These are phyloP conservation scores for Acleris sparsana DNA, from an alignment of 2,888 invertebrate species.

Conservation along the genomic window DNA sequence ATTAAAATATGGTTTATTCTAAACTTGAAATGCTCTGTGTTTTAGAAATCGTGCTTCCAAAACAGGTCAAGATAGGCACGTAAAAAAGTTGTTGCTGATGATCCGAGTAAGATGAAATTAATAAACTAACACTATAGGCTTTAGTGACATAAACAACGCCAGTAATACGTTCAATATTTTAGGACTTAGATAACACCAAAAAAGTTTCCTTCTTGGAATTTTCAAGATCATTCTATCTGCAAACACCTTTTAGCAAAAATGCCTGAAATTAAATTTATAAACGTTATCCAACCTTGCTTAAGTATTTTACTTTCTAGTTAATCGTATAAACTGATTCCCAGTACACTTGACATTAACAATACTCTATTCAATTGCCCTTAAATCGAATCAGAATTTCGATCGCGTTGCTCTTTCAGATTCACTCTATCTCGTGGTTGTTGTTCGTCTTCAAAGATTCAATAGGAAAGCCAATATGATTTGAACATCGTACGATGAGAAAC, in stretches of 20 bases:
- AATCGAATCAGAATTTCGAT: slow-evolving; percentile 21
- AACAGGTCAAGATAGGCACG: no score
- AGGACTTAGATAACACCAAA: no score
- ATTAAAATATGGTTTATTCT: no score
- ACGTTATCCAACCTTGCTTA: background rate
- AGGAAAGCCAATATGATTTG: slow-evolving; percentile 56
- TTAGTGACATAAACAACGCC: no score
- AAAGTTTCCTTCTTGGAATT: no score
- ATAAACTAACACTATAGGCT: no score
- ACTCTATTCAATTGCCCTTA: slow-evolving; percentile 13
- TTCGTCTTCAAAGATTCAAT: slow-evolving; percentile 53
- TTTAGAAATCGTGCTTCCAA: no score
- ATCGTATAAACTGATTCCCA: slow-evolving; percentile 17
- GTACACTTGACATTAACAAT: slow-evolving; percentile 14
- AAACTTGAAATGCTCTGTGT: no score
- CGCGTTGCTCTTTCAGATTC: slow-evolving; percentile 25
- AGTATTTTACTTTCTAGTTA: slow-evolving; percentile 1
- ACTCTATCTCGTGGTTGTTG: slow-evolving; percentile 16
- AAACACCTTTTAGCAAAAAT: background rate
- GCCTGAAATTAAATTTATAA: background rate
- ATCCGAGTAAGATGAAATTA: no score
- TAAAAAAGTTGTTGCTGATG: no score
- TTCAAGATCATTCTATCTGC: background rate
- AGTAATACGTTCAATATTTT: no score
- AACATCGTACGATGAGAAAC: slow-evolving; percentile 62